These are phyloP conservation scores for Lichenostomus cassidix DNA, from an alignment of 2,113 vertebrate genomes.

Conservation along the genomic window DNA sequence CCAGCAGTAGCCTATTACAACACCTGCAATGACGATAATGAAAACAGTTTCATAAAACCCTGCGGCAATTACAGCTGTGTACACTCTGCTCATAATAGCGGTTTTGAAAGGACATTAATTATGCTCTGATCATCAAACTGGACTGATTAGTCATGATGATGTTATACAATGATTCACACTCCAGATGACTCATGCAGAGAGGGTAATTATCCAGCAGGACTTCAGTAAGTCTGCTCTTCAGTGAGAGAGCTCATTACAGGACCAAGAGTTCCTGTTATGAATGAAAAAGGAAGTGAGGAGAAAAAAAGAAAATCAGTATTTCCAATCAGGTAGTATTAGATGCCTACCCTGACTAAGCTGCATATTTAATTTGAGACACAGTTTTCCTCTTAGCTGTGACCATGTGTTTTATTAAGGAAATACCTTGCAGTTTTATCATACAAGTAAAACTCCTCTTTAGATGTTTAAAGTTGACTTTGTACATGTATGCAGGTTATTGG, in stretches of 20 bases:
- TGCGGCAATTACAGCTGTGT: neutral
- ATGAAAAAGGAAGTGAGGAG: neutral
- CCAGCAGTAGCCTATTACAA: neutral
- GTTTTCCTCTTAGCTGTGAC: constrained; percentile 52
- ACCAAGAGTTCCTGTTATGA: neutral
- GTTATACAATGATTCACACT: constrained; percentile 12
- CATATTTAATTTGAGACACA: constrained; percentile 52
- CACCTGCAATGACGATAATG: neutral
- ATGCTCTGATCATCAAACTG: neutral
- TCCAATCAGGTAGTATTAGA: neutral
- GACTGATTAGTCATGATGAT: neutral
- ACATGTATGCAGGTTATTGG: neutral
- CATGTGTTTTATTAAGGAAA: constrained; percentile 61
- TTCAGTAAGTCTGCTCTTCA: neutral
- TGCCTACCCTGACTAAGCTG: neutral
- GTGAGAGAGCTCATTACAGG: neutral
- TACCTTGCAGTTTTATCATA: neutral
- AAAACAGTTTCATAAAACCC: neutral
- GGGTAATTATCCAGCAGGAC: neutral
- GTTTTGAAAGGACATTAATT: constrained; percentile 6
- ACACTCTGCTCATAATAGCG: neutral
- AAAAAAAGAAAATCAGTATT: neutral
- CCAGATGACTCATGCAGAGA: neutral
- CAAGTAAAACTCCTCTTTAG: constrained; percentile 34
- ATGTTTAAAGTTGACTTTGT: constrained; percentile 26